A percentile compares a stretch with the other conserved stretches of the same genome.
phyloP scores from a whole-genome alignment of 2,113 vertebrate species.

The Herpetotheres cachinnans region DNA sequence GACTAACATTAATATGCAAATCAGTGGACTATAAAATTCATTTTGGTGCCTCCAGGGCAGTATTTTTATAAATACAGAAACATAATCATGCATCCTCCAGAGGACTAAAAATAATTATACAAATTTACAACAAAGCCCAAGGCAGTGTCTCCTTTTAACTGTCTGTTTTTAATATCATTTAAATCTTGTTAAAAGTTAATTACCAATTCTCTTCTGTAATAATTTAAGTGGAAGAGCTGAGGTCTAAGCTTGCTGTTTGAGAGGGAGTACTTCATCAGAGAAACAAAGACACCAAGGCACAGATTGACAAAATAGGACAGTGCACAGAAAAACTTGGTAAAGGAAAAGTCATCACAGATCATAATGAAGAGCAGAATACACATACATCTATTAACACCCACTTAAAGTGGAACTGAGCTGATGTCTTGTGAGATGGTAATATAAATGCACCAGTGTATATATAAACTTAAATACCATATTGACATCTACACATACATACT shows the following conservation, averaged over 20 bases:
- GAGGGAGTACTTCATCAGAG: constrained; percentile 85
- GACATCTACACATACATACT: not conserved
- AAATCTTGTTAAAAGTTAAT: constrained; percentile 86
- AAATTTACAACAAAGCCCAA: constrained; percentile 81
- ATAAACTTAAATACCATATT: not conserved
- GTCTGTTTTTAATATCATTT: constrained; percentile 82
- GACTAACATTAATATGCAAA: constrained; percentile 75
- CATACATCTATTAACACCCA: not conserved
- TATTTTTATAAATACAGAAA: constrained; percentile 86
- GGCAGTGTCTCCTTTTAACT: constrained; percentile 81
- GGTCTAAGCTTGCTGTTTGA: constrained; percentile 83
- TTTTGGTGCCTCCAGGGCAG: constrained; percentile 76
- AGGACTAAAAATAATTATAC: constrained; percentile 84
- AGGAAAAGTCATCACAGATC: constrained; percentile 67
- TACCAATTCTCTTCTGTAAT: constrained; percentile 78
- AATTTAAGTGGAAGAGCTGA: constrained; percentile 87
- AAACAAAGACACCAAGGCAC: constrained; percentile 79
- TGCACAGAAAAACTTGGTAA: constrained; percentile 71
- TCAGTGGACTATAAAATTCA: constrained; percentile 77
- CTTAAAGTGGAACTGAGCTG: not conserved
- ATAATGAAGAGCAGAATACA: constrained; percentile 73
- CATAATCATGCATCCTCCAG: constrained; percentile 80
- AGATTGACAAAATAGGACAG: constrained; percentile 74
- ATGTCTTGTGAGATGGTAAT: not conserved
- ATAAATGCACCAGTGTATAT: not conserved